Base-by-base conservation (phyloP, 2,888 invertebrate species). In the Mesorhabditis spiculigera region DNA sequence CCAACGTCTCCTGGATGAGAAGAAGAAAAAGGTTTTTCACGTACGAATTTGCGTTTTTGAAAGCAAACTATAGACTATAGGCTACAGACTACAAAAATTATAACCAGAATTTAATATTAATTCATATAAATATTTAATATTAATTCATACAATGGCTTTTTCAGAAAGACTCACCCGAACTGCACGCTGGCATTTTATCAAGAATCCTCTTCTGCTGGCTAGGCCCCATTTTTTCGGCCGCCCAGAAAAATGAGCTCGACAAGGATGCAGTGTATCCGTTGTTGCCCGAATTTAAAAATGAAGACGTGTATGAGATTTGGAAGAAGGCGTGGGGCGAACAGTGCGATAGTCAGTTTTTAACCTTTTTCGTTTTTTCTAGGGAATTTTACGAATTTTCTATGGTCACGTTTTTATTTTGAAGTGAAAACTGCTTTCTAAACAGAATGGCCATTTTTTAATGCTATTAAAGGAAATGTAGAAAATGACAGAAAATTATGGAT, bases 131-230 rank as follows among this genome's bases (percentile, higher is more conserved):
- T n/a, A n/a, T n/a, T n/a, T n/a, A n/a, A n/a, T n/a, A n/a, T n/a
- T n/a, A n/a, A n/a, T n/a, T n/a, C n/a, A n/a, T n/a, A n/a, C n/a
- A n/a, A n/a, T n/a, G n/a, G n/a, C n/a, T n/a, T n/a, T n/a, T n/a
- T n/a, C 58, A 50, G 58, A 50, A 50, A 50, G 58, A 50, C 8
- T 50, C 58, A 2, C 58, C 58, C 10, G 58, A 50, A 50, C 58
- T 50, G 10, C 58, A 50, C 3, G 58, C 58, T 1, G n/a, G n/a
- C 0, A 10, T 50, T 50, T 3, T 50, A 1, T 50, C 58, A 1
- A 50, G n/a, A 50, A 50, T 50, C 58, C n/a, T 50, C 1, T 50
- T 50, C 58, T 50, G 58, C 58, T 50, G 58, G 58, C 58, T 50
- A 50, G 58, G 10, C 0, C 58, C 58, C 8, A 10, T 50, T n/a